A percentile compares a stretch with the other conserved stretches of the same genome.
Conservation (phyloP, 2,113 vertebrate genomes). For the Crypturellus undulatus region DNA sequence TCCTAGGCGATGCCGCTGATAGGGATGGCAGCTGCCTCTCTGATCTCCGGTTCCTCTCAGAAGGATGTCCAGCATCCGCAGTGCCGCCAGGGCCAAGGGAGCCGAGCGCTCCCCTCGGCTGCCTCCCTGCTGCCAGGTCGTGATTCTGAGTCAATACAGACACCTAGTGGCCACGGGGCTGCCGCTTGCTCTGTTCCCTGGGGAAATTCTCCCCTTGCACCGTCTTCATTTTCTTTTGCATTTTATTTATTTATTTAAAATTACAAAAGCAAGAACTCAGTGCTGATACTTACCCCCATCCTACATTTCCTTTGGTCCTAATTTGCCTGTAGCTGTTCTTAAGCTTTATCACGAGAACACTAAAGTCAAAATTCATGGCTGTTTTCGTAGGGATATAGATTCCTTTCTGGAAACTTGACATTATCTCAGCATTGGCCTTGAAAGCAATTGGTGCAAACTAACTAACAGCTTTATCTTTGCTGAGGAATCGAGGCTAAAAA, state of each 20-base stretch:
- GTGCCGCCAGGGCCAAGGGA: no score
- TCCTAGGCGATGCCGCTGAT: background rate
- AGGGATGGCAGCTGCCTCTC: background rate
- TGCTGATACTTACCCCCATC: background rate
- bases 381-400: background rate
- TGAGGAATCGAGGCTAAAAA: slow-evolving; percentile 57
- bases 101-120: background rate
- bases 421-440: slow-evolving; percentile 33
- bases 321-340: background rate
- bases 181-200: background rate
- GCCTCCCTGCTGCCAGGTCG: background rate
- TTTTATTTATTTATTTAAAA: background rate
- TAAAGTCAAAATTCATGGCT: background rate
- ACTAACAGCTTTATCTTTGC: slow-evolving; percentile 33
- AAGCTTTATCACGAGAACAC: background rate
- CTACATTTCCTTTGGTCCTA: slow-evolving; percentile 23
- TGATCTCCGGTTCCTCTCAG: fast-evolving
- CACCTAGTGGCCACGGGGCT: slow-evolving; percentile 22
- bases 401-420: slow-evolving; percentile 7
- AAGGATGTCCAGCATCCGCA: background rate
- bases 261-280: background rate
- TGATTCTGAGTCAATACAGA: slow-evolving; percentile 28
- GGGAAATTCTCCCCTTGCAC: background rate
- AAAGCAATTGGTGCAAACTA: slow-evolving; percentile 40
- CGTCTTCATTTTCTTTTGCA: background rate